Conservation (phyloP, 92 coral and sea anemone genomes). For the Heliopora coerulea region DNA sequence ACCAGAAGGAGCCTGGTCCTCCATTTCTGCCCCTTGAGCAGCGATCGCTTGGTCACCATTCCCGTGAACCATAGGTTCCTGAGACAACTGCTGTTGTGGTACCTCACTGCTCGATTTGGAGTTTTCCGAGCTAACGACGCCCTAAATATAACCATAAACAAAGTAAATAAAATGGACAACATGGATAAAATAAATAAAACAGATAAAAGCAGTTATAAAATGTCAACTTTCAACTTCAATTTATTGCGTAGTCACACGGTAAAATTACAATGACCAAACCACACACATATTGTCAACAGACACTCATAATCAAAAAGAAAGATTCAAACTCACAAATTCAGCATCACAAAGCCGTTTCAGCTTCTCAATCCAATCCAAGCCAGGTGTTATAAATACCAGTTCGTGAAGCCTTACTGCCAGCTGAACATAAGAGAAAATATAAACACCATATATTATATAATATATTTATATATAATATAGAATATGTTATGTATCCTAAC, state of each 20-base stretch:
- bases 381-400: slow-evolving; percentile 4
- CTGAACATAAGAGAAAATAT: not conserved
- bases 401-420: not conserved
- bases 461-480: too few relatives aligned
- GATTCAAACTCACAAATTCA: not conserved
- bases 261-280: too few relatives aligned
- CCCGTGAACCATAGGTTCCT: not conserved
- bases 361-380: not conserved
- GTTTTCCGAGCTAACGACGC: not conserved
- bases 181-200: too few relatives aligned
- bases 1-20: not conserved
- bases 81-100: not conserved
- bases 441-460: too few relatives aligned
- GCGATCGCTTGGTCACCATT: not conserved
- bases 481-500: too few relatives aligned
- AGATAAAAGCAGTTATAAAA: not conserved
- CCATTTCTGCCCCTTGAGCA: not conserved
- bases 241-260: too few relatives aligned
- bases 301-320: not conserved
- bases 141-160: not conserved
- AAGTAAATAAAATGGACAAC: too few relatives aligned
- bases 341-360: not conserved
- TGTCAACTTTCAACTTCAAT: too few relatives aligned
- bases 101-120: not conserved
- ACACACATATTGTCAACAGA: too few relatives aligned